Base-by-base conservation (phyloP, 2,797 vertebrate species). In the Tragopan temminckii region DNA sequence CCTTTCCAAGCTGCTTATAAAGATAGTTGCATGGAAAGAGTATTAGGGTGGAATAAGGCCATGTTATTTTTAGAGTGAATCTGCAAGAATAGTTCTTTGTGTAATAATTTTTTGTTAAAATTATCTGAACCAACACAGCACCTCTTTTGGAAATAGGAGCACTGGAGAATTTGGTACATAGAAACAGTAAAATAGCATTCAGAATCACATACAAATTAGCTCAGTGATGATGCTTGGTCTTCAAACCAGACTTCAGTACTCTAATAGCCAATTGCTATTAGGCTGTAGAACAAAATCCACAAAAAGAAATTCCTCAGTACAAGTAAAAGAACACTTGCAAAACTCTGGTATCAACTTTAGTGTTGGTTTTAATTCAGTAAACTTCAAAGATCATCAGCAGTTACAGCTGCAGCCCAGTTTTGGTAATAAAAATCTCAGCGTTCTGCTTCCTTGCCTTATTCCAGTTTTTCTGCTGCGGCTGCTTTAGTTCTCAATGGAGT, bases 1-100 rank as follows among this genome's bases (percentile, higher is more conserved):
- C 45, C 69, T 69, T 89, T 86, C 88, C 74, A 86, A 70, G 52
- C 61, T 91, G 43, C 59, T 76, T 80, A 63, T 36, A 90, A 91
- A 94, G n/a, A 82, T 1, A 5, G n/a, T 27, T 85, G 16, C n/a
- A 59, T 66, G 76, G 76, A 66, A 85, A 83, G 89, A 75, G 46
- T 66, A 52, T 69, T 55, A 69, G 4, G 2, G 42, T 69, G 86
- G 79, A 88, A 57, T 20, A 87, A 80, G 46, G 42, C 72, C 21
- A 31, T 52, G 52, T 24, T 89, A 68, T 92, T 89, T 93, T 68
- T 71, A 59, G 58, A 52, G 38, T 45, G 42, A 80, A 83, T 89
- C 42, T 80, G 66, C 46, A 90, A 72, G 88, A 94, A 72, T 1
- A 31, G 45, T 53, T 80, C 31, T 25, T 80, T 46, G 46, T 68